Base-by-base conservation (phyloP, 1,140 invertebrate species). In the Cydia pomonella region DNA sequence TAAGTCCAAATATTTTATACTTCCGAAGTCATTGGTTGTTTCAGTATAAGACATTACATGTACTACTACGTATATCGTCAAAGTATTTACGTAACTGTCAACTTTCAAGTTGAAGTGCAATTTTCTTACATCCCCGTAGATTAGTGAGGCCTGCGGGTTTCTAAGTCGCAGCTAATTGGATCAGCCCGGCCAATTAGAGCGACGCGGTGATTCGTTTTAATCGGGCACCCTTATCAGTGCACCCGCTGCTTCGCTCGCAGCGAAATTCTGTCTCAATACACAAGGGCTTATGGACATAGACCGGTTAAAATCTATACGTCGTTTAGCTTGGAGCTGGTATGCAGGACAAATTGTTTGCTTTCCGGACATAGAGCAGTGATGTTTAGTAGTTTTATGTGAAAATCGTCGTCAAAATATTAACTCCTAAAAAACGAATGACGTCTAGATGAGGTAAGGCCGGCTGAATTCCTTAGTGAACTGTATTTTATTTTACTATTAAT, bases 111-210 rank as follows among this genome's bases (percentile, higher is more conserved):
- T n/a, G n/a, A 29, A 69, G 16, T 69, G 16, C 38, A 50, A 72
- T 23, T 41, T 72, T 50, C 71, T 64, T 64, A 33, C 33, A 69
- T 33, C 64, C 25, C 29, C 64, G 83, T 84, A 87, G 88, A 89
- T 89, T 90, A 89, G 80, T 78, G 80, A 81, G 82, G 76, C 80
- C 53, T 75, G 75, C 78, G 86, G 87, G 89, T 88, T 91, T 90
- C 90, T 91, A 91, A 92, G 90, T 90, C 88, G 81, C 79, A 83
- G 81, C 90, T 92, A 92, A 92, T 92, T 92, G 90, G 90, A 90
- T 89, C 89, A 91, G 85, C 88, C 82, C 78, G 84, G 83, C 87
- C 90, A 92, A 92, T 92, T 91, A 92, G 85, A 77, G 80, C 86
- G 85, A 79, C 82, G 87, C 83, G 87, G 87, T 90, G 89, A 91